Conservation (phyloP, 2,888 invertebrate genomes). For the Apodemia zela region DNA sequence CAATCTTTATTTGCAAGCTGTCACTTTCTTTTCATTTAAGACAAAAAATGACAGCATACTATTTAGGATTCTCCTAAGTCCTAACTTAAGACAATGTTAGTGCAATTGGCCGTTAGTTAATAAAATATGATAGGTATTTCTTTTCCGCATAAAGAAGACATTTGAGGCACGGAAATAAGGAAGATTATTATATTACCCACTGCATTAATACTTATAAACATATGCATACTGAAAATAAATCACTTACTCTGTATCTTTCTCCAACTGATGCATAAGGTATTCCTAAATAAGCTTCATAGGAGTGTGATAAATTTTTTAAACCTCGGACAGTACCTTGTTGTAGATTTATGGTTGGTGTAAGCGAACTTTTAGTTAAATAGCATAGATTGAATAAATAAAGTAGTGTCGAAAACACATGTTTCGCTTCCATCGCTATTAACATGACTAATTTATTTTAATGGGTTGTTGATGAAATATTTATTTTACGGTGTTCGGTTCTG, state of each 20-base stretch:
- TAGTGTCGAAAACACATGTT: not conserved
- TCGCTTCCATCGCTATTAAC: not conserved
- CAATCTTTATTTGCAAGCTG: too few relatives aligned
- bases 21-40: too few relatives aligned
- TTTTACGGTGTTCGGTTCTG: not conserved
- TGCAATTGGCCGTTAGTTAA: too few relatives aligned
- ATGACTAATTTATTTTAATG: not conserved
- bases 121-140: too few relatives aligned
- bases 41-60: too few relatives aligned
- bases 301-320: conserved; percentile 23
- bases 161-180: too few relatives aligned
- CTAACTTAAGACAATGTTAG: too few relatives aligned
- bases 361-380: not conserved
- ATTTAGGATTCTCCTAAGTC: too few relatives aligned
- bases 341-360: conserved; percentile 25
- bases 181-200: too few relatives aligned
- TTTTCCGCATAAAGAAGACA: too few relatives aligned
- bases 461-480: not conserved
- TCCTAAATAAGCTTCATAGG: conserved; percentile 42
- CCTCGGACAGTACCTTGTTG: conserved; percentile 36
- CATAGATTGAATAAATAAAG: not conserved
- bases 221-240: conserved; percentile 29
- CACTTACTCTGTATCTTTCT: conserved; percentile 55
- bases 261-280: conserved; percentile 57
- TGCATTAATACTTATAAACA: too few relatives aligned